Percentiles rank a stretch among this genome's conserved stretches.
Evolutionary conservation across 2,113 vertebrate genomes (phyloP).

Genomic region (Cyanoderma ruficeps): DNA sequence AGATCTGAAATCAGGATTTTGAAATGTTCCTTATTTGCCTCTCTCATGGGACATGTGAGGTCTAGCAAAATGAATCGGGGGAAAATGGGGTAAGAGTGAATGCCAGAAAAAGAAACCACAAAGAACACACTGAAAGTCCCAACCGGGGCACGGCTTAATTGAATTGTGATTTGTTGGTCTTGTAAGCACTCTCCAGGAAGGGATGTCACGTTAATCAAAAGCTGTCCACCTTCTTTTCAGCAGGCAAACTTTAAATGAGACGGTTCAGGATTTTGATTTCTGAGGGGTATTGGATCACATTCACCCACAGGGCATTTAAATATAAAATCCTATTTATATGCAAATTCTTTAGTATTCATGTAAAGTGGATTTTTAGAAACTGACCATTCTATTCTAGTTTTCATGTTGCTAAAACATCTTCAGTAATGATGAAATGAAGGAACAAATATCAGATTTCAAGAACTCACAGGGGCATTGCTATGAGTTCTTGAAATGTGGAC

Average conservation of each 20-base stretch:
- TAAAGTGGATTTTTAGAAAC: constrained; percentile 47
- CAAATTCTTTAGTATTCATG: constrained; percentile 54
- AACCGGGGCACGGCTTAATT: neutral
- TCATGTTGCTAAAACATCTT: constrained; percentile 47
- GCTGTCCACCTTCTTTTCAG: constrained; percentile 6
- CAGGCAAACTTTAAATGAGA: constrained; percentile 48
- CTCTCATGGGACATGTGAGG: neutral
- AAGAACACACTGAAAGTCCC: neutral
- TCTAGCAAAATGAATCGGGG: neutral
- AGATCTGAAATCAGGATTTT: neutral
- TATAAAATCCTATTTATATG: constrained; percentile 68
- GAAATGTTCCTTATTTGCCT: neutral
- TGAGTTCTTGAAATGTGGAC: neutral
- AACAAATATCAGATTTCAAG: neutral
- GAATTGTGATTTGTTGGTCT: constrained; percentile 53
- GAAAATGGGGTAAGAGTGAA: neutral
- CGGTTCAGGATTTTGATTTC: constrained; percentile 35
- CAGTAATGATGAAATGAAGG: constrained; percentile 4
- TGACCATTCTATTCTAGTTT: constrained; percentile 25
- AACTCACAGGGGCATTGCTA: neutral
- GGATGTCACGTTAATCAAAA: constrained; percentile 35
- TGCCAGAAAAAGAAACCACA: neutral
- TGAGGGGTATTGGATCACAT: constrained; percentile 9
- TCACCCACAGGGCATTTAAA: constrained; percentile 44
- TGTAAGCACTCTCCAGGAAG: constrained; percentile 15